Evolutionary conservation across 2,888 invertebrate species (phyloP), one percentile per base, ranked within the genome.

Genomic region (Norana najaformis): DNA sequence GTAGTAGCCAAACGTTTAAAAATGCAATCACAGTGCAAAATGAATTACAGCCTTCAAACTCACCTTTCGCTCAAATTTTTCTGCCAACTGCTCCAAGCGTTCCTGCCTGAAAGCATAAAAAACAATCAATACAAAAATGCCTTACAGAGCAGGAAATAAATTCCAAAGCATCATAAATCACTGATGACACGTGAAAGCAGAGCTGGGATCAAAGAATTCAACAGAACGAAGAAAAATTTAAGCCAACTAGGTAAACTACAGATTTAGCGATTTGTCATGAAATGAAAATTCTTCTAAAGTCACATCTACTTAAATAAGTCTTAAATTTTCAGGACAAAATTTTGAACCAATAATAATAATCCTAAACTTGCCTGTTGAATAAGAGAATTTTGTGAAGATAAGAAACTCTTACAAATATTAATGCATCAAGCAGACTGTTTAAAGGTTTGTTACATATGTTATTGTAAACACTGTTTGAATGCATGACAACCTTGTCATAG

Each of bases 61-160:
- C 23, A 91, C 92, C 96, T 99, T 99, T 93, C 97, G 97, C 94
- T 98, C 97, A 95, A 99, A 99, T 94, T 98, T 97, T 95, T 98
- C 97, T 94, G 98, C 98, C 88, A 99, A 96, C 93, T 98, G 98
- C 94, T 99, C 98, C 30, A 99, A 95, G 90, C 98, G 96, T 95
- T 99, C 98, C 94, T 99, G 99, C 8, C 95, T 94, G 92, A 69
- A 92, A 91, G 30, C 69, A 69, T 1, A n/a, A 69, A 69, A 1
- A 69, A 69, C n/a, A 69, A n/a, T 69, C n/a, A 69, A 53, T 30
- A 53, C 53, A n/a, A n/a, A 69, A 30, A n/a, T 30, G n/a, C 69
- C 69, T 69, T 13, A 69, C 30, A 69, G 30, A n/a, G 30, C 69
- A n/a, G n/a, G 69, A 69, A 69, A 69, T n/a, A 69, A 23, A 69